These are phyloP conservation scores for Ennomos erosarius DNA, from an alignment of 2,888 invertebrate species.

Conservation along the genomic window DNA sequence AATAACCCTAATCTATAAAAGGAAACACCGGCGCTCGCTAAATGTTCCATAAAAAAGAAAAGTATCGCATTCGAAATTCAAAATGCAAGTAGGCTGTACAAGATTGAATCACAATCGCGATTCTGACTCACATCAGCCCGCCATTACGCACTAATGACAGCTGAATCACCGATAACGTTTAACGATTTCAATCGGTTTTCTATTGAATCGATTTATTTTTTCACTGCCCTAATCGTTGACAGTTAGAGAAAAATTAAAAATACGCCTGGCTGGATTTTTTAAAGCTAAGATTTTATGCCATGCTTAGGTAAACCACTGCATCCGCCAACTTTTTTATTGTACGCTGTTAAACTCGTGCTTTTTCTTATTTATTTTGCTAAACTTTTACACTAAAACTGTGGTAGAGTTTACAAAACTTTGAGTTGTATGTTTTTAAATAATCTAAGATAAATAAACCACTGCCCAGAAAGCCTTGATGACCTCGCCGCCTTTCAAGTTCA, in stretches of 20 bases:
- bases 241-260: constrained; percentile 25
- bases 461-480: no score
- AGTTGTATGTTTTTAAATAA: no score
- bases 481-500: no score
- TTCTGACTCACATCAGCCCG: constrained; percentile 41
- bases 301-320: no score
- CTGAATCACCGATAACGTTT: constrained; percentile 47
- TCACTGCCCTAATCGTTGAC: constrained; percentile 34
- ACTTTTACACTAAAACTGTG: no score
- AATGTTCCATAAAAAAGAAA: constrained; percentile 28
- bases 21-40: constrained; percentile 16
- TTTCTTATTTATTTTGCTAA: no score
- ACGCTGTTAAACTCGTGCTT: no score
- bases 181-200: constrained; percentile 43
- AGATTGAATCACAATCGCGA: constrained; percentile 43
- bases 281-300: no score
- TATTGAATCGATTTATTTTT: constrained; percentile 43
- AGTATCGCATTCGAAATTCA: constrained; percentile 28
- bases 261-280: background rate
- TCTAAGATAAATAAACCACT: no score
- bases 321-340: no score
- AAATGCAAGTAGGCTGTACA: constrained; percentile 34
- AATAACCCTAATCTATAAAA: constrained; percentile 28
- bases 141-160: constrained; percentile 45
- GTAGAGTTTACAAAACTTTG: no score